These are phyloP conservation scores for Phanerotoma sp. DNA, from an alignment of 2,888 invertebrate species.

Conservation along the genomic window DNA sequence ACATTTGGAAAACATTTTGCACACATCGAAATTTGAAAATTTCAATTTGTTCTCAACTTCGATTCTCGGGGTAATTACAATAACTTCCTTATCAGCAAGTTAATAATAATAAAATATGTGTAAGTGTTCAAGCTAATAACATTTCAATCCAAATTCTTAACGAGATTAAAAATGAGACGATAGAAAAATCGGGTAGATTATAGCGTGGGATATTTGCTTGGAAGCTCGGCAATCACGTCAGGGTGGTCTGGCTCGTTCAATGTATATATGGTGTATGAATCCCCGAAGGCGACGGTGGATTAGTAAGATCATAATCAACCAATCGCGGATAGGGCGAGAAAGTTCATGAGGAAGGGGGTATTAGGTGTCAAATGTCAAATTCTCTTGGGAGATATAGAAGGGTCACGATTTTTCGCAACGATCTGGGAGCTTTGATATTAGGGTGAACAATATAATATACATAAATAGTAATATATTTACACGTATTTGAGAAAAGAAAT, in stretches of 20 bases:
- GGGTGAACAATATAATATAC: constrained; percentile 11
- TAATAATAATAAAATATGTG: too few species aligned
- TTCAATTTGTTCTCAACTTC: too few species aligned
- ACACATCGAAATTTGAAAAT: too few species aligned
- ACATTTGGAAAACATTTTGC: too few species aligned
- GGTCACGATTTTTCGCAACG: constrained; percentile 37
- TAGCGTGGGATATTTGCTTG: constrained; percentile 41
- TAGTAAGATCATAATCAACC: constrained; percentile 57
- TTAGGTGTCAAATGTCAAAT: constrained; percentile 54
- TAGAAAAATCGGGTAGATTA: constrained; percentile 10
- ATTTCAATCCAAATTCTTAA: neutral
- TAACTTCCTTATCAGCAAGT: too few species aligned
- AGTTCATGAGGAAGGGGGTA: constrained; percentile 26
- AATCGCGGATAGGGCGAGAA: constrained; percentile 41
- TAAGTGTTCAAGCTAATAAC: too few species aligned
- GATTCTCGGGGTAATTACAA: too few species aligned
- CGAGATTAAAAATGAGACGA: constrained; percentile 1
- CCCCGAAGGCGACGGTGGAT: constrained; percentile 38
- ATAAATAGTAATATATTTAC: neutral
- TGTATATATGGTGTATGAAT: neutral
- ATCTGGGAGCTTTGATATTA: constrained; percentile 16
- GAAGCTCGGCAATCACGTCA: constrained; percentile 50
- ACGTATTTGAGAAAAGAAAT: too few species aligned
- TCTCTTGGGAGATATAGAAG: constrained; percentile 37
- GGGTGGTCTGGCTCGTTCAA: constrained; percentile 42